Evolutionary conservation across 2,113 vertebrate genomes (phyloP), one percentile per base, ranked within the genome.

Genomic region (Callithrix jacchus): DNA sequence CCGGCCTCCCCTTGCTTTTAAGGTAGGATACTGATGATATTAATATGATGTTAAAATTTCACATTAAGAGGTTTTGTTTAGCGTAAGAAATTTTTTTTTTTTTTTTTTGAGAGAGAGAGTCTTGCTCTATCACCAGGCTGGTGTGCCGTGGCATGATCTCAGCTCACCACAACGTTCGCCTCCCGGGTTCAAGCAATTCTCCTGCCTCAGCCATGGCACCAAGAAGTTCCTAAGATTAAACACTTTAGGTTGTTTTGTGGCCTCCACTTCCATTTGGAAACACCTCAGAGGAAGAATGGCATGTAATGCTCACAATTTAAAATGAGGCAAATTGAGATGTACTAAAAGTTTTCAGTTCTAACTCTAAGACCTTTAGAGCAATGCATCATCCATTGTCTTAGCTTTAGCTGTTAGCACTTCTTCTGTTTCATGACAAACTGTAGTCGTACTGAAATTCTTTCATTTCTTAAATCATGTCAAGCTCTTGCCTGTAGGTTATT

Each of bases 401-500:
- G 21, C 42, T 96, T 68, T 8, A 45, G 37, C 42, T 42, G 9
- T 81, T 64, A 70, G 20, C 3, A 76, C 12, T 61, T 83, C 6
- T 10, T 92, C 64, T 61, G 8, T 54, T 70, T 83, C 54, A 93
- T 61, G 49, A 3, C 23, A 42, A 92, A 87, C 9, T 42, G 35
- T 16, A 61, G 27, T 27, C 21, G 35, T 17, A 45, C 4, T n/a
- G 3, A 86, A 81, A 54, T 70, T 84, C 54, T 93, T 61, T 94
- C 70, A 92, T 74, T 97, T 96, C 87, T 95, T 45, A 52, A 87
- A 68, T 93, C 52, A n/a, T 52, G 68, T 70, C 30, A 64, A 20
- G 21, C 4, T 68, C 56, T 89, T 87, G 27, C 3, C 45, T 79
- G 42, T 9, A 88, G 47, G 83, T 52, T 61, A 35, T 18, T 77